phyloP scores from a whole-genome alignment of 2,113 vertebrate species.

The Tetrao urogallus region DNA sequence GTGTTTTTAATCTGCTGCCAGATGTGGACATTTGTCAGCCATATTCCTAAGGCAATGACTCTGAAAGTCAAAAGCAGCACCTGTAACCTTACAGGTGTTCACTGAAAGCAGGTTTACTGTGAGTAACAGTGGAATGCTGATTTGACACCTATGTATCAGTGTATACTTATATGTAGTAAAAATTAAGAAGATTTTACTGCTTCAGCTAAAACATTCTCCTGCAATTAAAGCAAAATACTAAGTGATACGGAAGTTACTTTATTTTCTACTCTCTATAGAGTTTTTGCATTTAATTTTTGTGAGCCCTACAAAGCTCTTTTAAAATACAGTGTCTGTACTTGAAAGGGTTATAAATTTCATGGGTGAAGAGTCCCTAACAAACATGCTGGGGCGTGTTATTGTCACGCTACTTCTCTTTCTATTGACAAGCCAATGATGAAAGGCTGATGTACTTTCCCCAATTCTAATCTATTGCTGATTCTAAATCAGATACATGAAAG shows the following conservation, averaged over 20 bases:
- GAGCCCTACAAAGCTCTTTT: neutral
- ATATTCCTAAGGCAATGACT: neutral
- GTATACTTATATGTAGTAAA: neutral
- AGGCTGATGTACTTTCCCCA: neutral
- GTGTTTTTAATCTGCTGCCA: neutral
- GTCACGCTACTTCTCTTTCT: conserved; percentile 1
- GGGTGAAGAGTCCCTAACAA: neutral
- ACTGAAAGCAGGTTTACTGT: neutral
- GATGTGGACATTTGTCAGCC: neutral
- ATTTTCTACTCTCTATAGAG: neutral
- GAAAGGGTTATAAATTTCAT: conserved; percentile 14
- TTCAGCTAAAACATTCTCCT: neutral
- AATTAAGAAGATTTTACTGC: neutral
- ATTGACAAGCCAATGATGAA: neutral
- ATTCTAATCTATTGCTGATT: neutral
- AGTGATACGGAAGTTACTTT: neutral
- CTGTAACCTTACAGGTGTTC: neutral
- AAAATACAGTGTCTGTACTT: neutral
- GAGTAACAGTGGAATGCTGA: neutral
- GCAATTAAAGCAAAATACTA: neutral
- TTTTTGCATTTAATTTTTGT: conserved; percentile 3
- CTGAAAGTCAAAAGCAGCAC: neutral
- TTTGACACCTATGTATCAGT: neutral
- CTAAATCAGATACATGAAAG: neutral
- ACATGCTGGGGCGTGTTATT: neutral